Percentiles rank a stretch among this genome's conserved stretches.
These are phyloP conservation scores for Megaustenia siamemsis DNA, from an alignment of 2,888 invertebrate genomes.

Conservation along the genomic window DNA sequence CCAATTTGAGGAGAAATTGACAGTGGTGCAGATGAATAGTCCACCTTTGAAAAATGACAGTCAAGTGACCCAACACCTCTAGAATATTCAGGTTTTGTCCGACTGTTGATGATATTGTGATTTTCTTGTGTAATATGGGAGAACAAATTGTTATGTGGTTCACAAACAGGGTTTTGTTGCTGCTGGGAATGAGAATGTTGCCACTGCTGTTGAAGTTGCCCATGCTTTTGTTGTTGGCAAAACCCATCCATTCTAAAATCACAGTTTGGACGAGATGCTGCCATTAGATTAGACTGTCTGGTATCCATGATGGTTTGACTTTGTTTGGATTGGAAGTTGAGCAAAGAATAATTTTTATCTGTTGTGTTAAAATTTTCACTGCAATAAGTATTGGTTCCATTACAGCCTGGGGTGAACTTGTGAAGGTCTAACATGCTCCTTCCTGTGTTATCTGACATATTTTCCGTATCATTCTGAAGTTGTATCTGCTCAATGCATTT, in stretches of 20 bases:
- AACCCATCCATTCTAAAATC: slow-evolving; percentile 26
- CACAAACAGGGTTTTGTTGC: neutral
- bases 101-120: neutral
- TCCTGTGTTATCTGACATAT: neutral
- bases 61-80: neutral
- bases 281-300: slow-evolving; percentile 27
- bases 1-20: neutral
- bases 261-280: slow-evolving; percentile 13
- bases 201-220: slow-evolving; percentile 9
- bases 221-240: slow-evolving; percentile 19
- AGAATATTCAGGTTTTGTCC: slow-evolving; percentile 9
- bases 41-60: slow-evolving; percentile 26
- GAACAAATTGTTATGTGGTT: slow-evolving; percentile 10
- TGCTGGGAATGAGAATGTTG: slow-evolving; percentile 16
- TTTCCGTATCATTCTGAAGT: slow-evolving; percentile 33
- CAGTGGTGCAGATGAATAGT: neutral
- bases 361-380: neutral
- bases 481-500: slow-evolving; percentile 52
- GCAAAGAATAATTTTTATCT: neutral
- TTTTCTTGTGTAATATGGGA: neutral
- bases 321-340: slow-evolving; percentile 11
- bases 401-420: slow-evolving; percentile 15
- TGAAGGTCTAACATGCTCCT: neutral
- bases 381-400: slow-evolving; percentile 20
- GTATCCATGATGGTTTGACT: neutral